Conservation (phyloP, 2,888 invertebrate genomes). For the Deilephila porcellus region DNA sequence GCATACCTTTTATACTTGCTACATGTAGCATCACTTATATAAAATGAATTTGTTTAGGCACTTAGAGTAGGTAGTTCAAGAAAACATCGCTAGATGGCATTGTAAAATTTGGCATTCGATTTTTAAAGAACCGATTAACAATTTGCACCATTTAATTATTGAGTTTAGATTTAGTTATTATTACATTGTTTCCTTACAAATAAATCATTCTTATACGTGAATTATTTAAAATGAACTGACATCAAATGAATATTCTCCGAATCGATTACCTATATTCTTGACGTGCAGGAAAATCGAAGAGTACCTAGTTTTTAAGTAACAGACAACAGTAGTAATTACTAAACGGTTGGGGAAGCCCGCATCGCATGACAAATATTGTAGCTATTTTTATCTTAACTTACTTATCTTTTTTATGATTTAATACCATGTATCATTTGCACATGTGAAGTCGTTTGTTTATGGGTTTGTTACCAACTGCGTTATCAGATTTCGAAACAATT, state of each 20-base stretch:
- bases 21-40: not conserved
- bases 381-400: not conserved
- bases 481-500: slow-evolving; percentile 1
- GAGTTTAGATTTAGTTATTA: not conserved
- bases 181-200: not conserved
- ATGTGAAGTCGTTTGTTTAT: not conserved
- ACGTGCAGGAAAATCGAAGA: slow-evolving; percentile 3
- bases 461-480: not conserved
- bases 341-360: slow-evolving; percentile 8
- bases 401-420: no score
- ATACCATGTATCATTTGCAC: not conserved
- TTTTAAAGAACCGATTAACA: no score
- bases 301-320: not conserved
- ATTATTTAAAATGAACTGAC: not conserved
- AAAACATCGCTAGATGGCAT: not conserved
- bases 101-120: not conserved
- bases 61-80: not conserved
- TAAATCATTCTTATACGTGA: no score
- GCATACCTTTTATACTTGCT: not conserved
- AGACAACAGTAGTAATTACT: not conserved
- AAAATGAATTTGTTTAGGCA: not conserved
- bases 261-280: not conserved
- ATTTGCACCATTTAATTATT: no score
- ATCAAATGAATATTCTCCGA: not conserved
- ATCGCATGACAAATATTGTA: not conserved